Base-by-base conservation (phyloP, 2,888 invertebrate genomes). In the Drosophila paracracens region DNA sequence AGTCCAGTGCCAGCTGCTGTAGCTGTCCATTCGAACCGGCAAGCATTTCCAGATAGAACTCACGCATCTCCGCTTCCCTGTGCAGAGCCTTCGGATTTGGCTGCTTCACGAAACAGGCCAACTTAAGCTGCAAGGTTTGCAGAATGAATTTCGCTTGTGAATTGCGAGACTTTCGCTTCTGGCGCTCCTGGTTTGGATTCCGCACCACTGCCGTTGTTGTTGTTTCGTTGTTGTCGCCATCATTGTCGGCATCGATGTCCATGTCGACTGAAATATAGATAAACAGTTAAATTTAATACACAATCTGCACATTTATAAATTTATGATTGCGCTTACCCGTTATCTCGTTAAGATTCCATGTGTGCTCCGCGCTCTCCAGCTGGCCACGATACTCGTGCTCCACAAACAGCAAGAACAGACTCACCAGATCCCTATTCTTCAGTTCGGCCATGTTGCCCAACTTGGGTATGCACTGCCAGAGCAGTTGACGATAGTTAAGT, bases 1-100 rank as follows among this genome's bases (percentile, higher is more conserved):
- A 99, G 89, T 97, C 96, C 48, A 99, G 93, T 0, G 98, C 97
- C 60, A 95, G 94, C 92, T 96, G 97, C 92, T 99, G 99, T 8
- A 99, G 94, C 0, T 95, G 95, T 0, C 95, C 93, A 92, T 97
- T 96, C 86, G 96, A 96, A 72, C 97, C 96, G 54, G 96, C 95
- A 11, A 99, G 92, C 60, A 99, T 94, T 91, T 98, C 96, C 91
- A 96, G 94, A 88, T 96, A 97, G n/a, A 97, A 94, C 70, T 95
- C 95, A 89, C 95, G 95, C 70, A 99, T 94, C 77, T 97, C 95
- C 0, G 95, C 93, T 92, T 97, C 97, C 76, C 95, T 95, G 88
- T 96, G 96, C 73, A 98, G 94, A 2, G 96, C 96, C 91, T 95
- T 96, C 0, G 98, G 98, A 90, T 97, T 97, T 73, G 95, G 95